Base-by-base conservation (phyloP, 2,888 invertebrate species). In the Acanthosepion pharaonis region DNA sequence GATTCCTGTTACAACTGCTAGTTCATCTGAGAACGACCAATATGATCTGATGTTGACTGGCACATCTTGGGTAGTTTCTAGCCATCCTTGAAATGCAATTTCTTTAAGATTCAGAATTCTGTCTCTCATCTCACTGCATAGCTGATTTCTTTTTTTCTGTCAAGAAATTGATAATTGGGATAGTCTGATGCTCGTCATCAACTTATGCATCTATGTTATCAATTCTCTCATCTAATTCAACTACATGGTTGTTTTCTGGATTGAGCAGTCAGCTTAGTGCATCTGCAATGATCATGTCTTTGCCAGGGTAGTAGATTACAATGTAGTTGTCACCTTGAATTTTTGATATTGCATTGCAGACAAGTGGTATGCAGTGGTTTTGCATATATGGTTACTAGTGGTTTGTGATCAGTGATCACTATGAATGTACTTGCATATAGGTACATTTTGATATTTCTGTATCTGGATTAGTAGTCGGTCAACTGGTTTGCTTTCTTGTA, bases 1-100 rank as follows among this genome's bases (percentile, higher is more conserved):
- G 33, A 95, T 55, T n/a, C 95, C 95, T 91, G 95, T 92, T 25
- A 95, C 94, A 6, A 95, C 93, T 23, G 94, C 28, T 15, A 95
- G 42, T 64, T 95, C 94, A 42, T 42, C 42, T 42, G 42, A 2
- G 42, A 42, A 42, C 42, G 42, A 42, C 42, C 42, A 42, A 3
- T 95, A 95, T 91, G 94, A 55, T 59, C 91, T 51, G 28, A 95
- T 78, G 6, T 42, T 18, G 20, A 91, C 5, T 59, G 94, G 94
- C 28, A 95, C 49, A 33, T 95, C 94, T 64, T 5, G 6, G 64
- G 25, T 64, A 20, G 64, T 6, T 18, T 64, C 64, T 64, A 8
- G 64, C 64, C 25, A 64, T 64, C 25, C 64, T 5, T 64, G 9
- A 25, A 8, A 25, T 25, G 25, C 20, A 8, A 64, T 28, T 64